Base-by-base conservation (phyloP, 2,113 vertebrate species). In the Hippopotamus amphibius region DNA sequence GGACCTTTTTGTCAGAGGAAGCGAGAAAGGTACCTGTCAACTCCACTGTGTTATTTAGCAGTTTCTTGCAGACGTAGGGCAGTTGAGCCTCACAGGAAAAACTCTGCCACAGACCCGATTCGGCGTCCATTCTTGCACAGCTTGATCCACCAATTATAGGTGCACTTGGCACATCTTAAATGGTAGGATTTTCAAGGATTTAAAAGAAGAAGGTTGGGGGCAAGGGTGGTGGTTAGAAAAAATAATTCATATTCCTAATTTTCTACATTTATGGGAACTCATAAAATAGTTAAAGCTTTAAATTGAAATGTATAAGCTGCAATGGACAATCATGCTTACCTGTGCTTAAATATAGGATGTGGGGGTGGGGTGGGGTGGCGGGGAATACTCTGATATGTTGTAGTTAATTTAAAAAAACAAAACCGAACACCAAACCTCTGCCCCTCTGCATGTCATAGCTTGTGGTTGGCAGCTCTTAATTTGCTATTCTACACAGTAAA, bases 1-100 rank as follows among this genome's bases (percentile, higher is more conserved):
- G 74, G 80, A 84, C 9, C 17, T 84, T 9, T 69, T 87, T 81
- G 82, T 43, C 16, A 3, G 26, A 97, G 93, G 3, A 1, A 17
- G 59, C 90, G 4, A 90, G 76, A 69, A 87, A 50, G 65, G 28
- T 96, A 99, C 99, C 99, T 98, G 98, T 93, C 81, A 97, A 26
- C 5, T 96, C 96, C 24, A 43, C 6, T 30, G 96, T 95, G 33
- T 95, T 53, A 90, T 84, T 97, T 37, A 98, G 79, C 37, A 98
- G 98, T 96, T 99, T 99, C 98, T 99, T 98, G 98, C 99, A 99
- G 97, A 99, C 46, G 90, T 99, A 99, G 0, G 99, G 99, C 96
- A 99, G 98, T 7, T 76, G 96, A 33, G 97, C 98, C 86, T 98
- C 99, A 94, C 99, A 99, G 0, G 98, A 97, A 80, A 98, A 98